Conservation (phyloP, 2,113 vertebrate genomes). For the Toxotes jaculatrix region DNA sequence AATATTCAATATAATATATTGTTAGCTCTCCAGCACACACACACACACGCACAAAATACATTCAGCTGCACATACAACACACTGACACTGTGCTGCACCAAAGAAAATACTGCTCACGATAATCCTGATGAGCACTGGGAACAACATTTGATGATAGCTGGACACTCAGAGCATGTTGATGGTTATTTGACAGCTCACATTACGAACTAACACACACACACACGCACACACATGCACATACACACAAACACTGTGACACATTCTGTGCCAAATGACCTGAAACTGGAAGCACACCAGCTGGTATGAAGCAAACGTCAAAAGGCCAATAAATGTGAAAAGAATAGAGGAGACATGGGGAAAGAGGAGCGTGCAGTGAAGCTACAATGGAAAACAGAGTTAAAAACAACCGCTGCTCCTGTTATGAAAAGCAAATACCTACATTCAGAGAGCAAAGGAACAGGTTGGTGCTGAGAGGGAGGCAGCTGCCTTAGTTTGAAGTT, state of each 20-base stretch:
- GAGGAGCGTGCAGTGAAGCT: background rate
- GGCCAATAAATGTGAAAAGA: background rate
- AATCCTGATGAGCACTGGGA: too few species aligned
- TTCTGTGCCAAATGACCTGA: background rate
- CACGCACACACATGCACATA: background rate
- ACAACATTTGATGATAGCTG: background rate
- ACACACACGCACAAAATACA: background rate
- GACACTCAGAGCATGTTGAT: background rate
- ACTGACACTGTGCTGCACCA: background rate
- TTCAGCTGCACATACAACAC: background rate
- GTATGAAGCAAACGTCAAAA: conserved; percentile 2
- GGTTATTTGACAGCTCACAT: conserved; percentile 3
- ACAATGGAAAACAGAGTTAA: background rate
- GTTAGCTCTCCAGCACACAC: background rate
- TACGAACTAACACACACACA: too few species aligned
- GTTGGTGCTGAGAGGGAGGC: background rate
- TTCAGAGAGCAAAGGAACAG: background rate
- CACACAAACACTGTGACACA: background rate
- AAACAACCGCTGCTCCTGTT: background rate
- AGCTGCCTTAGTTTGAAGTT: too few species aligned
- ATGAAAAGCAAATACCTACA: background rate
- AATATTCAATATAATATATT: too few species aligned
- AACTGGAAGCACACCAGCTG: background rate
- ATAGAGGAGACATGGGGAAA: background rate
- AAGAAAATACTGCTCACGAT: too few species aligned